Percentiles rank a stretch among this genome's conserved stretches.
Evolutionary conservation across 2,113 vertebrate genomes (phyloP).

Genomic region (Tauraco erythrolophus): DNA sequence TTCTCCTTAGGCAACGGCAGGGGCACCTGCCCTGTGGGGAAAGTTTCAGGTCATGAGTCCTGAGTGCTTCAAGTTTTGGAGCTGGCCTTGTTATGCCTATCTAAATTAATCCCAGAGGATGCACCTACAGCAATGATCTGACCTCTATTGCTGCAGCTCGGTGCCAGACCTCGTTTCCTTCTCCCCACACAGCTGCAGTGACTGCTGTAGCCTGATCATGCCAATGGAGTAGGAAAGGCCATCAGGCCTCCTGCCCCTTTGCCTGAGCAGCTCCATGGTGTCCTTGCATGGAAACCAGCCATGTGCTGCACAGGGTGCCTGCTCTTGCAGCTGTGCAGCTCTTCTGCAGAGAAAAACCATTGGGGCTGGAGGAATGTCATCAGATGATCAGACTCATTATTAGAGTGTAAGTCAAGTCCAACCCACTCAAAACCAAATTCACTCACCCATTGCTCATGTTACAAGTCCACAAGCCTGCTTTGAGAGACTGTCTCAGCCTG

Average conservation of each 20-base stretch:
- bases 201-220: neutral
- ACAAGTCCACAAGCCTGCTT: neutral
- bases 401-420: neutral
- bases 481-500: neutral
- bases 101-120: neutral
- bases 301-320: fast-evolving
- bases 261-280: neutral
- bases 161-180: neutral
- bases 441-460: neutral
- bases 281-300: neutral
- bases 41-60: neutral
- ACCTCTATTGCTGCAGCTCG: neutral
- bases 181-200: neutral
- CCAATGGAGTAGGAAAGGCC: neutral
- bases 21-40: neutral
- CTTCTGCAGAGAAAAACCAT: neutral
- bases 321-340: neutral
- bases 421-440: too few species aligned
- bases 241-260: fast-evolving
- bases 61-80: neutral
- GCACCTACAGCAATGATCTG: neutral
- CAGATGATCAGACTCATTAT: neutral
- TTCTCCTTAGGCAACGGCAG: neutral
- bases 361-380: neutral
- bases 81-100: neutral